Percentiles rank a stretch among this genome's conserved stretches.
Conservation (phyloP, 2,797 vertebrate genomes). For the Falco rusticolus region DNA sequence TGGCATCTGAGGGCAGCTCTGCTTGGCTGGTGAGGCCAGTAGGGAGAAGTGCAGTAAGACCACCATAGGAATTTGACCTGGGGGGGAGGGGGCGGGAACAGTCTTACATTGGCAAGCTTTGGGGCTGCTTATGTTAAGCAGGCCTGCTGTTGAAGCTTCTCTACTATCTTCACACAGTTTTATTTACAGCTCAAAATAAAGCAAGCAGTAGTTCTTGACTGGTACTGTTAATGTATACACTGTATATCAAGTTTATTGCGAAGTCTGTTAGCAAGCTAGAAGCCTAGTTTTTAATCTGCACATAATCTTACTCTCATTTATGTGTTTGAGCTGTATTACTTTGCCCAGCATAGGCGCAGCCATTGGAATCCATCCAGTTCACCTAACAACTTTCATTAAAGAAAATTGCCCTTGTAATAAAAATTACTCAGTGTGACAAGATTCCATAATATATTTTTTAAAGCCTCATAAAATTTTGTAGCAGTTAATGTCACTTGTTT, state of each 20-base stretch:
- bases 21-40: background rate
- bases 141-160: background rate
- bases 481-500: constrained; percentile 36
- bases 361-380: constrained; percentile 57
- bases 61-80: background rate
- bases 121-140: background rate
- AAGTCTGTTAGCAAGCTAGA: constrained; percentile 34
- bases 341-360: background rate
- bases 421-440: constrained; percentile 62
- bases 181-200: constrained; percentile 51
- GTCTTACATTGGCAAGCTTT: background rate
- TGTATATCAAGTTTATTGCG: constrained; percentile 29
- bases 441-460: constrained; percentile 44
- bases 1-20: background rate
- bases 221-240: background rate
- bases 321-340: constrained; percentile 29
- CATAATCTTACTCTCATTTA: constrained; percentile 50
- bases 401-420: constrained; percentile 64
- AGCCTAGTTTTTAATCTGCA: constrained; percentile 44
- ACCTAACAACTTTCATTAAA: constrained; percentile 64
- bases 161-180: background rate
- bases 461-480: constrained; percentile 54
- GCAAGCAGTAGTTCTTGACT: background rate
- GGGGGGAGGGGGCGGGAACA: too few species aligned
- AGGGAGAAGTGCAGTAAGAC: background rate